These are phyloP conservation scores for Centruroides vittatus DNA, from an alignment of 1,140 invertebrate genomes.

Conservation along the genomic window DNA sequence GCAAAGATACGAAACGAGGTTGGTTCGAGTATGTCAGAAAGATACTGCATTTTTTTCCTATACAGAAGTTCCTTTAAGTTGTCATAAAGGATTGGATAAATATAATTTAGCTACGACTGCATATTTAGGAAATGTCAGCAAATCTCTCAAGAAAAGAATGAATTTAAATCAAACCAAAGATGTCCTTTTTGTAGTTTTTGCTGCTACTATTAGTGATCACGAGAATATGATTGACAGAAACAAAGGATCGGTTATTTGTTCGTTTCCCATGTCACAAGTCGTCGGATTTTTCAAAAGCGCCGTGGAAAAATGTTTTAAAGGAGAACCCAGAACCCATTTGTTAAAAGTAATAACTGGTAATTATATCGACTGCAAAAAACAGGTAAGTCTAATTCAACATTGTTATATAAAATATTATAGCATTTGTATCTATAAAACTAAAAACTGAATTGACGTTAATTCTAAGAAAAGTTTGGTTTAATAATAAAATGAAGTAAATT, in stretches of 20 bases:
- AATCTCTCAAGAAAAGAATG: not conserved
- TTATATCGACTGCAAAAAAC: not conserved
- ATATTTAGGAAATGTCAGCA: constrained; percentile 8
- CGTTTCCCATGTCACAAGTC: constrained; percentile 18
- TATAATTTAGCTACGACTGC: constrained; percentile 20
- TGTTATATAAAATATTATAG: too few relatives aligned
- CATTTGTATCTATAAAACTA: too few relatives aligned
- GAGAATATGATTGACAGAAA: not conserved
- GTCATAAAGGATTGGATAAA: constrained; percentile 12
- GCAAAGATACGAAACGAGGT: constrained; percentile 14
- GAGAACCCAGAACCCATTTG: not conserved
- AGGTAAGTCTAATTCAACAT: constrained; percentile 1
- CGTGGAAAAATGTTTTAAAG: constrained; percentile 17
- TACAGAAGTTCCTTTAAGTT: constrained; percentile 21
- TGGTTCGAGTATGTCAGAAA: constrained; percentile 19
- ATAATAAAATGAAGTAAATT: too few relatives aligned
- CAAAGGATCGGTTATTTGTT: constrained; percentile 19
- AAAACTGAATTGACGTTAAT: too few relatives aligned
- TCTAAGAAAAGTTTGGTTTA: too few relatives aligned
- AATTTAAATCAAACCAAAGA: constrained; percentile 1
- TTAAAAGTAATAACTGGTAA: constrained; percentile 3
- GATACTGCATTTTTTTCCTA: constrained; percentile 22
- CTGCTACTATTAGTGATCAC: not conserved
- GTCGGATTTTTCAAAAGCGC: constrained; percentile 14
- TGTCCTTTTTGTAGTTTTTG: constrained; percentile 19